Base-by-base conservation (phyloP, 2,113 vertebrate species). In the Dasyurus viverrinus region DNA sequence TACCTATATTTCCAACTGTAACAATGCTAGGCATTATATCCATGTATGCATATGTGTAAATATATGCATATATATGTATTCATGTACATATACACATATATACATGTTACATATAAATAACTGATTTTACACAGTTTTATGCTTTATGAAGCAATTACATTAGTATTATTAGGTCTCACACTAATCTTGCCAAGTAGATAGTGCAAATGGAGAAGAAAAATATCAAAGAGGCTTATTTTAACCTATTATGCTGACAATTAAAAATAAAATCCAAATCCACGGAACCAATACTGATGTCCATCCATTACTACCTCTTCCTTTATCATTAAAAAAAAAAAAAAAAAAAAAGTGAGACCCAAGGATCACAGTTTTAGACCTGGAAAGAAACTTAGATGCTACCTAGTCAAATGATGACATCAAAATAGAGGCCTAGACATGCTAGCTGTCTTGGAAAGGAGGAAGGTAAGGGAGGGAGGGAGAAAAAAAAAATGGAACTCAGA, bases 1-100 rank as follows among this genome's bases (percentile, higher is more conserved):
- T 16, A 76, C 30, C 10, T 68, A 36, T 68, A 96, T 93, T 91
- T 95, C 36, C 19, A 96, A 68, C 8, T 94, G 16, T 26, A 94
- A 93, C 10, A 55, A 76, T n/a, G 30, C 14, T n/a, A 68, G 50
- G 50, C 50, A 52, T 52, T 52, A 52, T 52, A 52, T 52, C 50
- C 50, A 52, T 11, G 6, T 52, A 52, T 10, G 50, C 50, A 52
- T 52, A 52, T 52, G 11, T 52, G 6, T 11, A 52, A 10, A 52
- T 11, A 11, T 52, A 52, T 52, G 0, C 6, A 11, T 10, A 52
- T 52, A 11, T 48, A 48, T 48, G 3, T 48, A 52, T 52, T 52
- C 1, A 10, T 52, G 50, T 52, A 52, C 10, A 52, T 11, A 57
- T 10, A 27, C 24, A 55, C 1, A 25, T 11, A 60, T 10, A 60